Evolutionary conservation across 2,888 invertebrate genomes (phyloP).

Genomic region (Rhyacophila evoluta): DNA sequence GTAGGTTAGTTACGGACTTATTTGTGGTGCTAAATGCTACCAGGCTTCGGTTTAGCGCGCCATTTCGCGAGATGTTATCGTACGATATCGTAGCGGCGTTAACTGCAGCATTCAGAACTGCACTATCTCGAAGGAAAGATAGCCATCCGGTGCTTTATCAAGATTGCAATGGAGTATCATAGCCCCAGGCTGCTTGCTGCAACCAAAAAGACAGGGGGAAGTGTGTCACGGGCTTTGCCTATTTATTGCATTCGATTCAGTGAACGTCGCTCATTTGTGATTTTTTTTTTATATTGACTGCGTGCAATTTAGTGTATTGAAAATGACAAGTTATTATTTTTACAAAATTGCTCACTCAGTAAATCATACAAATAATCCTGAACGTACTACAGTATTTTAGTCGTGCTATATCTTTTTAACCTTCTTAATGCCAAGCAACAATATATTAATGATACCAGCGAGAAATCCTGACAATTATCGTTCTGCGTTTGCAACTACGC

Average conservation of each 20-base stretch:
- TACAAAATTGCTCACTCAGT: too few relatives aligned
- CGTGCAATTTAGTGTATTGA: neutral
- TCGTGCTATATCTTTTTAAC: too few relatives aligned
- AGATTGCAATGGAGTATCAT: neutral
- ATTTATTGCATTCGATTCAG: conserved; percentile 14
- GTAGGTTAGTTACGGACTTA: too few relatives aligned
- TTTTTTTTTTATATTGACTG: neutral
- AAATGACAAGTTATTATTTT: too few relatives aligned
- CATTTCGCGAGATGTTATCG: neutral
- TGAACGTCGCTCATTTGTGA: conserved; percentile 1
- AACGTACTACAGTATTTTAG: too few relatives aligned
- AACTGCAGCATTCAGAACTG: conserved; percentile 2
- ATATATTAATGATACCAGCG: too few relatives aligned
- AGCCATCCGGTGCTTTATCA: conserved; percentile 5
- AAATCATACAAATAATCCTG: too few relatives aligned
- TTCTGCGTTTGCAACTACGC: too few relatives aligned
- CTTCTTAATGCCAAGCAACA: too few relatives aligned
- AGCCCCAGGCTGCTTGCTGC: neutral
- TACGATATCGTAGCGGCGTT: neutral
- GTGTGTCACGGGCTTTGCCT: conserved; percentile 22
- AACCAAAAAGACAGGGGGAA: conserved; percentile 11
- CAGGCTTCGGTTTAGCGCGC: conserved; percentile 2
- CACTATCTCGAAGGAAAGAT: conserved; percentile 16
- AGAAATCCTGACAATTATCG: too few relatives aligned
- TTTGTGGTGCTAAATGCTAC: neutral